Percentiles rank a stretch among this genome's conserved stretches.
These are phyloP conservation scores for Aquatica leii DNA, from an alignment of 2,888 invertebrate species.

Conservation along the genomic window DNA sequence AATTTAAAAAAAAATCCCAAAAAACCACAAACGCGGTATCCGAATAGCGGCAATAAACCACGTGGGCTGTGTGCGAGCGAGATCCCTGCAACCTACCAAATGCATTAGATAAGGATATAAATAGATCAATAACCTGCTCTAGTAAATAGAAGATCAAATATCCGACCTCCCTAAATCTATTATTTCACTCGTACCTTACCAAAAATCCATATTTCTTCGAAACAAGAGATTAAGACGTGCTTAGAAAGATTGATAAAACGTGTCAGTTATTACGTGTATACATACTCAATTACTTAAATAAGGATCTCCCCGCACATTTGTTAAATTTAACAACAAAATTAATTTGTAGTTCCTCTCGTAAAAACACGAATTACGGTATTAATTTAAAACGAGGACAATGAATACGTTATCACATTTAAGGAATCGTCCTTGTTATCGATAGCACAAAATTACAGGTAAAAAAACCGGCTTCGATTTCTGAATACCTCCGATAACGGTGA, in stretches of 20 bases:
- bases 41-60: constrained; percentile 19
- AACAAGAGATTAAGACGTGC: not conserved
- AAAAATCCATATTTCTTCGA: not conserved
- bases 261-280: not conserved
- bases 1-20: too few species aligned
- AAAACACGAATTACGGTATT: too few species aligned
- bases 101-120: constrained; percentile 42
- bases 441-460: too few species aligned
- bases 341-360: not conserved
- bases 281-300: constrained; percentile 21
- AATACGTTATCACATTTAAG: too few species aligned
- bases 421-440: too few species aligned
- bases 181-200: constrained; percentile 29
- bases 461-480: too few species aligned
- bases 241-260: not conserved
- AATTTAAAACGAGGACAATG: too few species aligned
- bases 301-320: constrained; percentile 22
- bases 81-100: not conserved
- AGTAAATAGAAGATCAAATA: constrained; percentile 33
- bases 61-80: constrained; percentile 25
- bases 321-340: constrained; percentile 7
- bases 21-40: not conserved
- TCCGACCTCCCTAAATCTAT: constrained; percentile 35
- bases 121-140: constrained; percentile 51
- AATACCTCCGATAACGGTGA: too few species aligned